phyloP scores from a whole-genome alignment of 2,113 vertebrate species.

The Sander lucioperca region DNA sequence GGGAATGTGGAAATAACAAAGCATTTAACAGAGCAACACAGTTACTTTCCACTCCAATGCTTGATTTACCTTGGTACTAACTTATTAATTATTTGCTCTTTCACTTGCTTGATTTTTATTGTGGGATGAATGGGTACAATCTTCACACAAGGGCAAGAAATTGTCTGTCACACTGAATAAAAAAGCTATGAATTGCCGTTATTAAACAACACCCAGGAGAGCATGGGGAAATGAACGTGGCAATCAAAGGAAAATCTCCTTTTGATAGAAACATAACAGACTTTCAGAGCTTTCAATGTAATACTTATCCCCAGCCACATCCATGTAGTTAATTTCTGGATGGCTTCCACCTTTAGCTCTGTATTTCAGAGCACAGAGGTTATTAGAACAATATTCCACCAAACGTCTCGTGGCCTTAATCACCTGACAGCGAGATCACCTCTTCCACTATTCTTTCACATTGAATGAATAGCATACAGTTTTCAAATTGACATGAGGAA shows the following conservation, averaged over 20 bases:
- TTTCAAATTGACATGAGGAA: slow-evolving; percentile 22
- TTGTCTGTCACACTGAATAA: slow-evolving; percentile 55
- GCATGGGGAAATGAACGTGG: slow-evolving; percentile 22
- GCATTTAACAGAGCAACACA: background rate
- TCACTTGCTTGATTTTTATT: slow-evolving; percentile 34
- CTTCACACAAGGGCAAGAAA: slow-evolving; percentile 48
- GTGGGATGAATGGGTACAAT: background rate
- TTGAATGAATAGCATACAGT: slow-evolving; percentile 1
- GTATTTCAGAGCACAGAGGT: slow-evolving; percentile 11
- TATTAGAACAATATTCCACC: slow-evolving; percentile 39
- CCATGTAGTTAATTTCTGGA: slow-evolving; percentile 47
- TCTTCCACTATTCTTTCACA: background rate
- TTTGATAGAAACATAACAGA: slow-evolving; percentile 52
- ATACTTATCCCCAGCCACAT: slow-evolving; percentile 41
- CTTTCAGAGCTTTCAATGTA: slow-evolving; percentile 40
- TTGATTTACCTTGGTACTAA: slow-evolving; percentile 28
- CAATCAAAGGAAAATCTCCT: slow-evolving; percentile 52
- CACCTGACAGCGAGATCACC: slow-evolving; percentile 26
- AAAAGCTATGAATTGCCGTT: slow-evolving; percentile 36
- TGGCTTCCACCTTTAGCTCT: background rate
- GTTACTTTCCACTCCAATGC: background rate
- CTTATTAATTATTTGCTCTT: slow-evolving; percentile 30
- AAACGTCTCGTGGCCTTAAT: slow-evolving; percentile 30
- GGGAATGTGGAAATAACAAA: background rate
- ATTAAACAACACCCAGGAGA: slow-evolving; percentile 48